phyloP scores from a whole-genome alignment of 2,888 invertebrate species.

The Andrena flavipes region DNA sequence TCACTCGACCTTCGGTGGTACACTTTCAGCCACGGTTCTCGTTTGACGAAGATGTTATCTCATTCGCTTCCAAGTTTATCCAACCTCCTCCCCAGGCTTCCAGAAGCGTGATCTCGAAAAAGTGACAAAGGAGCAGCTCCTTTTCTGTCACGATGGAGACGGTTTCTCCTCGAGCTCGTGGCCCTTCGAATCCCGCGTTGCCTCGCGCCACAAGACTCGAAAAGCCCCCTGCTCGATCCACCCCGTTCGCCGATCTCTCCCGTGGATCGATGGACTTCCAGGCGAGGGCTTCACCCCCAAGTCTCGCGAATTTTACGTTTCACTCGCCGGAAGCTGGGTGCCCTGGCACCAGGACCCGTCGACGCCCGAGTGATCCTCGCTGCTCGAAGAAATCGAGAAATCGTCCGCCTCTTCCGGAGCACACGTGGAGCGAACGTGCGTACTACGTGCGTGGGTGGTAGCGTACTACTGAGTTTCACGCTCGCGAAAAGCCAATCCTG shows the following conservation, averaged over 20 bases:
- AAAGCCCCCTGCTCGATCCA: neutral
- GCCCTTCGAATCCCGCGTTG: neutral
- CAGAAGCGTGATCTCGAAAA: neutral
- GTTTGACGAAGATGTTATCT: neutral
- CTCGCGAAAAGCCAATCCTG: constrained; percentile 71
- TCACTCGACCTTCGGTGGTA: neutral
- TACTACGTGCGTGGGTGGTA: constrained; percentile 86
- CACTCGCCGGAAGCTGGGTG: neutral
- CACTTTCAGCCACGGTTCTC: neutral
- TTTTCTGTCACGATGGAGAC: neutral
- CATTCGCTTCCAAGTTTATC: neutral
- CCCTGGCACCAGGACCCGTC: constrained; percentile 80
- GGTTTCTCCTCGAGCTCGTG: neutral
- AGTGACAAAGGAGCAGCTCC: too few relatives aligned
- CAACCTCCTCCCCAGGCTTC: neutral
- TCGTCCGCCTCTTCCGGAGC: constrained; percentile 73
- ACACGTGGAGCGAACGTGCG: constrained; percentile 85
- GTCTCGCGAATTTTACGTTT: neutral
- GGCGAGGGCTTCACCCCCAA: neutral
- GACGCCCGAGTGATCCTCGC: constrained; percentile 84
- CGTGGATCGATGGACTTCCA: neutral
- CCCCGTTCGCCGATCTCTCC: neutral
- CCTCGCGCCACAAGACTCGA: neutral
- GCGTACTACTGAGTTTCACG: constrained; percentile 84
- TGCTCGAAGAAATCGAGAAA: constrained; percentile 84